A percentile compares a stretch with the other conserved stretches of the same genome.
phyloP scores from a whole-genome alignment of 1,140 invertebrate genomes.

The Drosophila tropicalis region DNA sequence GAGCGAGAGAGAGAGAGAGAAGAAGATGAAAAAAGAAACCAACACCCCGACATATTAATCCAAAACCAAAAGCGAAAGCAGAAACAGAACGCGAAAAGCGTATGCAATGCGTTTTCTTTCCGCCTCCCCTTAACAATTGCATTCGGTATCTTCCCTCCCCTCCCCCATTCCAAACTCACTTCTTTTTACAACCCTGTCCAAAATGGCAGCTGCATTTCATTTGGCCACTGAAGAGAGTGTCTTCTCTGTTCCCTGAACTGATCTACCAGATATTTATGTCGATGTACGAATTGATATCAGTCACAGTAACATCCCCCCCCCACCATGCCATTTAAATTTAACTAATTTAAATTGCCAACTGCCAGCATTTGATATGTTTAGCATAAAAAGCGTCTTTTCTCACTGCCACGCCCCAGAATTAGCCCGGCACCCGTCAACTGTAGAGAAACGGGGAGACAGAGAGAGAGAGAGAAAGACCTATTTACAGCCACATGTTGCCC shows the following conservation, averaged over 20 bases:
- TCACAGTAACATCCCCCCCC: not conserved
- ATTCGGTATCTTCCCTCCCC: not conserved
- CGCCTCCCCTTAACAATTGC: constrained; percentile 1
- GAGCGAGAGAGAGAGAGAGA: too few relatives aligned
- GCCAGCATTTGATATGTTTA: constrained; percentile 59
- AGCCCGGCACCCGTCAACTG: not conserved
- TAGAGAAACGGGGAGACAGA: constrained; percentile 4
- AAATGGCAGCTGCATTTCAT: too few relatives aligned
- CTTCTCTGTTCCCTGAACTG: too few relatives aligned
- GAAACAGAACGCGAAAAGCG: not conserved
- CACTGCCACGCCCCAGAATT: constrained; percentile 63
- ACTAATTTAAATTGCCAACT: constrained; percentile 13
- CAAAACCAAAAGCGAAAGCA: not conserved
- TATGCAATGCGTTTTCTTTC: not conserved
- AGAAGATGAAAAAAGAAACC: not conserved
- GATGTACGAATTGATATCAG: not conserved
- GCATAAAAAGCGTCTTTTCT: constrained; percentile 78
- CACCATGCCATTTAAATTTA: not conserved
- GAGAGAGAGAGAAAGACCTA: not conserved
- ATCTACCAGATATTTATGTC: too few relatives aligned
- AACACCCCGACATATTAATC: constrained; percentile 11
- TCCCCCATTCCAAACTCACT: not conserved
- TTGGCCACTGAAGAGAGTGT: too few relatives aligned
- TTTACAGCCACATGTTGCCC: constrained; percentile 62
- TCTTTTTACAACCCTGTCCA: too few relatives aligned